These are phyloP conservation scores for Leguminivora glycinivorella DNA, from an alignment of 1,140 invertebrate genomes.

Conservation along the genomic window DNA sequence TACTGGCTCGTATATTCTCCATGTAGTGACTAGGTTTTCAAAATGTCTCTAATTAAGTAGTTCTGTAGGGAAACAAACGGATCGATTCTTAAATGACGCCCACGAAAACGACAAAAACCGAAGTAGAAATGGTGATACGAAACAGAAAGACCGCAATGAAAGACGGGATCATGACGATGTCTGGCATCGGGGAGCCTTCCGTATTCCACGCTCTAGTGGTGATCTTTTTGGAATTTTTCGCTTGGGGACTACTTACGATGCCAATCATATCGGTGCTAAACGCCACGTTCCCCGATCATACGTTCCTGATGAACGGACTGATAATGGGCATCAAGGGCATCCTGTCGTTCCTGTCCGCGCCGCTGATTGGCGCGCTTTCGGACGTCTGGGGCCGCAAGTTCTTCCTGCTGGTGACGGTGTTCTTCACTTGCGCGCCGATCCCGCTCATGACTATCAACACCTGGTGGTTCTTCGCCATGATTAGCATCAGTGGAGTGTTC, in stretches of 20 bases:
- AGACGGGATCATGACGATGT: constrained; percentile 80
- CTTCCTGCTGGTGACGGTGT: constrained; percentile 98
- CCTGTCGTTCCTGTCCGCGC: constrained; percentile 97
- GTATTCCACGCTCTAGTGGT: constrained; percentile 99
- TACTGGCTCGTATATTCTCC: constrained; percentile 66
- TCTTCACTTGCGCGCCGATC: constrained; percentile 99
- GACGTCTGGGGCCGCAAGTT: constrained; percentile 99
- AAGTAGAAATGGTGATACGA: constrained; percentile 79
- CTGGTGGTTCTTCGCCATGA: constrained; percentile 99
- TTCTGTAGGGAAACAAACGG: constrained; percentile 59
- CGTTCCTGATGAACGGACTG: constrained; percentile 99
- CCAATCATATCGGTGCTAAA: constrained; percentile 98
- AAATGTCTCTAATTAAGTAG: constrained; percentile 73
- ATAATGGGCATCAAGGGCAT: constrained; percentile 99
- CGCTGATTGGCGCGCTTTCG: constrained; percentile 96
- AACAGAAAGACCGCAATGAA: constrained; percentile 78
- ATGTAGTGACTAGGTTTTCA: constrained; percentile 73
- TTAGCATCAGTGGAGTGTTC: constrained; percentile 98
- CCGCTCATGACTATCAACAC: constrained; percentile 99
- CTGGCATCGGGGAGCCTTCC: constrained; percentile 94
- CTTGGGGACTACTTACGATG: constrained; percentile 98
- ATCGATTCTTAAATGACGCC: constrained; percentile 74
- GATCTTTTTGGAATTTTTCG: constrained; percentile 99
- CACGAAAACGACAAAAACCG: constrained; percentile 76
- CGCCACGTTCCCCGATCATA: constrained; percentile 98